These are phyloP conservation scores for Copsychus sechellarum DNA, from an alignment of 2,113 vertebrate genomes.

Conservation along the genomic window DNA sequence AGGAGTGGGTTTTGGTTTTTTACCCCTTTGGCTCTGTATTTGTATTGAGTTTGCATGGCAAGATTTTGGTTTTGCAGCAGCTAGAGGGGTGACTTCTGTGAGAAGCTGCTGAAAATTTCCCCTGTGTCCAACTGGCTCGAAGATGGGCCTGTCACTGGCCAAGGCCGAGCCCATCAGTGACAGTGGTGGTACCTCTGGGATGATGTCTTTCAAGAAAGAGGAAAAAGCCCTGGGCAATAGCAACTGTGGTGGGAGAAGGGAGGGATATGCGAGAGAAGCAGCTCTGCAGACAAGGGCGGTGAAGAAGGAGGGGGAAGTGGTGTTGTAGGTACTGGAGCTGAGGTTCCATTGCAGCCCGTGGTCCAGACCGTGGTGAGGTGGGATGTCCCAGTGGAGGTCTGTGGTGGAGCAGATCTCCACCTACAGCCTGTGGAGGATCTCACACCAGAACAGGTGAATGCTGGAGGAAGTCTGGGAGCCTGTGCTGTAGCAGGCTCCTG, in stretches of 20 bases:
- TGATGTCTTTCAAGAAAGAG: background rate
- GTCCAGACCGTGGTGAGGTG: background rate
- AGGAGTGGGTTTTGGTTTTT: background rate
- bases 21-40: background rate
- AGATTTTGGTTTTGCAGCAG: background rate
- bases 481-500: background rate
- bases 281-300: background rate
- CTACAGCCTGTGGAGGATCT: background rate
- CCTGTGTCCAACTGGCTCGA: rapidly evolving
- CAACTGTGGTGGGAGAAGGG: background rate
- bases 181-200: background rate
- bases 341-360: background rate
- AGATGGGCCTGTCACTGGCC: background rate
- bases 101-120: background rate
- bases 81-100: background rate
- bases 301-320: background rate
- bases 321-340: background rate
- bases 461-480: background rate
- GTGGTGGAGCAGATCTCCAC: background rate
- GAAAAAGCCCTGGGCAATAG: background rate
- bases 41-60: background rate
- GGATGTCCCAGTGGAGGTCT: background rate
- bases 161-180: background rate
- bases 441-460: background rate
- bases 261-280: background rate